Evolutionary conservation across 2,888 invertebrate genomes (phyloP).

Genomic region (Yponomeuta plumbellus): DNA sequence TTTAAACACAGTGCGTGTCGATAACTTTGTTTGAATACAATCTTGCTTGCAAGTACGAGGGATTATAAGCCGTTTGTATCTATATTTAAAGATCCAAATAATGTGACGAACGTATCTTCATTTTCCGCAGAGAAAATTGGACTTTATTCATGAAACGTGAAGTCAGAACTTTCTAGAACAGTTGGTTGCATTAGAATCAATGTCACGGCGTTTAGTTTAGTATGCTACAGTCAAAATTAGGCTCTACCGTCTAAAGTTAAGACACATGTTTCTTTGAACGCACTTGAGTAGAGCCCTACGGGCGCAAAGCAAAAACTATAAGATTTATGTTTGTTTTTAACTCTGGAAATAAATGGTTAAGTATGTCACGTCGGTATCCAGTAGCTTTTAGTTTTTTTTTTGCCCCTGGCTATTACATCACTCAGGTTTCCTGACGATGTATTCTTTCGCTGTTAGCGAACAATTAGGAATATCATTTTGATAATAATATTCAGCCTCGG

Average conservation of each 20-base stretch:
- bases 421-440: too few species aligned
- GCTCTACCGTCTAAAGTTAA: neutral
- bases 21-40: slow-evolving; percentile 27
- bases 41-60: slow-evolving; percentile 23
- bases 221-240: neutral
- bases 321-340: slow-evolving; percentile 56
- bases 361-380: slow-evolving; percentile 31
- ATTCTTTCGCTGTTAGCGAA: too few species aligned
- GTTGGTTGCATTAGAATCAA: slow-evolving; percentile 10
- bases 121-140: slow-evolving; percentile 9
- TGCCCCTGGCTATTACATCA: neutral
- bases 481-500: too few species aligned
- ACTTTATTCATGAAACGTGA: slow-evolving; percentile 10
- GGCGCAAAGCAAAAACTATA: slow-evolving; percentile 36
- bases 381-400: neutral
- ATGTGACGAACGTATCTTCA: neutral
- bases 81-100: neutral
- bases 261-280: neutral
- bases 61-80: slow-evolving; percentile 11
- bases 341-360: slow-evolving; percentile 55
- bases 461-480: too few species aligned
- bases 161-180: slow-evolving; percentile 10
- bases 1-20: neutral
- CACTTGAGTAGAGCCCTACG: neutral
- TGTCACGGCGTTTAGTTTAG: slow-evolving; percentile 4